Base-by-base conservation (phyloP, 1,140 invertebrate species). In the Lepidurus apus region DNA sequence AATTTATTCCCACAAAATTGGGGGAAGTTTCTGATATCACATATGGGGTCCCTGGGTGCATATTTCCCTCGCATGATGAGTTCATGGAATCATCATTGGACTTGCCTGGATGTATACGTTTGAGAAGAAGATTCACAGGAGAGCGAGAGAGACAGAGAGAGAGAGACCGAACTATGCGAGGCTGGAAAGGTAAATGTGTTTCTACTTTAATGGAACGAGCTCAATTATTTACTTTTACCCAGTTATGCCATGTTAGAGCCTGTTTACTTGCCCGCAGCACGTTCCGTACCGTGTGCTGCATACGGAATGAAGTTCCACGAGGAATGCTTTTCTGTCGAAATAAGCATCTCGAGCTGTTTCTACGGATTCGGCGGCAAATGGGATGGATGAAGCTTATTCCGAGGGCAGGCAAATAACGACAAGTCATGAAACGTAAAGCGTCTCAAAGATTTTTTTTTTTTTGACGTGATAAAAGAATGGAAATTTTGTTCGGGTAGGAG, bases 231-330 rank as follows among this genome's bases (percentile, higher is more conserved):
- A 65, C 53, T 65, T 65, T 8, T n/a, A 21, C 53, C 53, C 8
- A 65, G 53, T 65, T 65, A 65, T 65, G 53, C 21, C 53, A 65
- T 65, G 53, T 65, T 65, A 65, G 21, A 65, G 53, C 53, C 53
- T 65, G 53, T 65, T 65, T 65, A 65, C 53, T 65, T 65, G 53
- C 53, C 53, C 53, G 53, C 53, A 65, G 17, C 53, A 65, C 53
- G 53, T 65, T 65, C 53, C 53, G 53, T 5, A 21, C 53, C 13
- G 13, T 65, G 53, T 21, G 53, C 21, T n/a, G 53, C 53, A 65
- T 21, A 65, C 3, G 3, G 53, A 65, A 65, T 65, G 53, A 65
- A 65, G 53, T n/a, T 34, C 34, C 34, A 21, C 53, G 8, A 65
- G 53, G 53, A 21, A 65, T 21, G 53, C 34, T 65, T 21, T 65